These are phyloP conservation scores for Pseudomugil tenellus DNA, from an alignment of 2,797 vertebrate species.

Conservation along the genomic window DNA sequence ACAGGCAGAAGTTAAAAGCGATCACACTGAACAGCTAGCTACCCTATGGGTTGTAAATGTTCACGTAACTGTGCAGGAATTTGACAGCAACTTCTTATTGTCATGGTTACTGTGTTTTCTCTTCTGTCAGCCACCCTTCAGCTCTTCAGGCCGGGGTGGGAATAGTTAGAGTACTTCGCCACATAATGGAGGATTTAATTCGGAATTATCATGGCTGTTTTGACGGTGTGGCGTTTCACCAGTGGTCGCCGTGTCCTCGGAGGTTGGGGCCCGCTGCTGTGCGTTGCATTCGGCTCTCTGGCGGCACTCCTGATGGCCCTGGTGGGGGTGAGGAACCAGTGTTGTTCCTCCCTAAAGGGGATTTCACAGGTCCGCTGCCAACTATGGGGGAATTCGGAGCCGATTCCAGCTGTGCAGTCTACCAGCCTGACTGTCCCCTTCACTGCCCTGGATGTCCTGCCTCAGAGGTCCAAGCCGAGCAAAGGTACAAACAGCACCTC, in stretches of 20 bases:
- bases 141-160: conserved; percentile 27
- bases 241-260: conserved; percentile 74
- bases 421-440: conserved; percentile 90
- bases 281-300: conserved; percentile 84
- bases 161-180: conserved; percentile 42
- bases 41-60: not conserved
- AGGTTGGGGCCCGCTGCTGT: conserved; percentile 86
- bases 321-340: conserved; percentile 84
- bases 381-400: conserved; percentile 68
- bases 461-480: conserved; percentile 83
- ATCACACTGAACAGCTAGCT: not conserved
- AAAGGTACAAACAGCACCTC: conserved; percentile 79
- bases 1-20: fast-evolving
- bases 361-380: conserved; percentile 84
- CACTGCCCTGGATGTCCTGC: conserved; percentile 83
- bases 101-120: conserved; percentile 12
- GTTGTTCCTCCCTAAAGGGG: conserved; percentile 80
- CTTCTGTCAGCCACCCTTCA: conserved; percentile 7
- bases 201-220: conserved; percentile 72
- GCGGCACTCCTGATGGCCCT: conserved; percentile 86
- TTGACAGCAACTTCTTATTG: not conserved
- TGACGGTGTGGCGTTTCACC: conserved; percentile 71
- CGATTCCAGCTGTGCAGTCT: conserved; percentile 72
- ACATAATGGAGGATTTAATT: conserved; percentile 57
- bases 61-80: not conserved